Evolutionary conservation across 2,797 vertebrate species (phyloP), one percentile per base, ranked within the genome.

Genomic region (Anomalospiza imberbis): DNA sequence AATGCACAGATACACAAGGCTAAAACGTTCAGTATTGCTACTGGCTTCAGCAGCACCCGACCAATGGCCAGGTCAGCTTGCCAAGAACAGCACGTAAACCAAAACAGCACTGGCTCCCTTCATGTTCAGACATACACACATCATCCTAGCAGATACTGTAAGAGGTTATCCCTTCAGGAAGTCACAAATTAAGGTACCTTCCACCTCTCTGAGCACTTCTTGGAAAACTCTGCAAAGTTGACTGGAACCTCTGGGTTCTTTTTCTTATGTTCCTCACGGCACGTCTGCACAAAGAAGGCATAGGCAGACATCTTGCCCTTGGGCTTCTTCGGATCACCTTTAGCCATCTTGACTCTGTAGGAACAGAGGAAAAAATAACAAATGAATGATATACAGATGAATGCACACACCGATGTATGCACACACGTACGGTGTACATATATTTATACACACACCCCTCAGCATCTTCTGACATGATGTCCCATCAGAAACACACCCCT

Each of bases 231-330:
- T 24, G 98, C 97, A 83, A 99, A 99, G 97, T 98, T 98, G 73
- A 98, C 98, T 8, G 98, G 98, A 89, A 98, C 97, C 91, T 98
- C 98, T 4, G 98, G 98, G 83, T 97, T 99, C 91, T 98, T 99
- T 95, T 98, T 98, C 97, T 98, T 98, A 75, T 98, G 98, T 75
- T 99, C 98, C 83, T 98, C 98, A 60, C 98, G 98, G 97, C 98
- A 98, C 0, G 98, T 98, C 97, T 98, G 98, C 94, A 98, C 98
- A 92, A 98, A 98, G 94, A 98, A 98, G 76, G 98, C 97, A 89
- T 98, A 99, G 42, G 98, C 98, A 74, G 98, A 99, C 98, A 99
- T 98, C 97, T 98, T 98, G 97, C 98, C 98, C 94, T 98, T 99
- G 76, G 98, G 98, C 97, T 99, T 99, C 97, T 98, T 98, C 70